Conservation (phyloP, 2,113 vertebrate genomes). For the Erythrolamprus reginae region DNA sequence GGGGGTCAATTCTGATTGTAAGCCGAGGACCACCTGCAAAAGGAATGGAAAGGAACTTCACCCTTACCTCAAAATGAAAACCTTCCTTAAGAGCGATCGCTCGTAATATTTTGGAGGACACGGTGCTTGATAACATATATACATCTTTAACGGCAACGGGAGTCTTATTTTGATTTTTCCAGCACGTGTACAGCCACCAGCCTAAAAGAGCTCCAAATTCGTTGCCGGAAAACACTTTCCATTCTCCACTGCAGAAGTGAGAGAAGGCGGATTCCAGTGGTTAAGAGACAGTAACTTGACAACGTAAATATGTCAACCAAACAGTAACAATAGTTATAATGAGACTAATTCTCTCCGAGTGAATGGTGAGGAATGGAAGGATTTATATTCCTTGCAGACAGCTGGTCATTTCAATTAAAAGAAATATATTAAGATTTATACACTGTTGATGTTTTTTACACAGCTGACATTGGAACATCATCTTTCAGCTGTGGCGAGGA, state of each 20-base stretch:
- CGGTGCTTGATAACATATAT: constrained; percentile 95
- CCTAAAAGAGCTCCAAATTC: constrained; percentile 90
- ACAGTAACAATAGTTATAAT: neutral
- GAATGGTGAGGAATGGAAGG: no score
- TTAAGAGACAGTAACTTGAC: neutral
- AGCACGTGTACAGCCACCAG: constrained; percentile 94
- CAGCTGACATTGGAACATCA: no score
- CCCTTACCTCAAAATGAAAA: constrained; percentile 92
- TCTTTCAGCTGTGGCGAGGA: no score
- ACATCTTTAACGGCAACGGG: constrained; percentile 73
- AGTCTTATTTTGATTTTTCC: constrained; percentile 79
- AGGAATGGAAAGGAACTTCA: neutral
- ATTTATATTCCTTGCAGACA: no score
- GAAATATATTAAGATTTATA: neutral
- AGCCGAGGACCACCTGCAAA: neutral
- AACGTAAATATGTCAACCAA: neutral
- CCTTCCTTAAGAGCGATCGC: constrained; percentile 95
- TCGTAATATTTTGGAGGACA: constrained; percentile 94
- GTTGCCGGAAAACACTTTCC: constrained; percentile 94
- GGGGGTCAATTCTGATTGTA: neutral
- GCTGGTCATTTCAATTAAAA: no score
- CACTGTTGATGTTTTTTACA: fast-evolving
- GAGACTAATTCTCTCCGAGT: neutral
- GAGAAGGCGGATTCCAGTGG: neutral
- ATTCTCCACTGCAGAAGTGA: constrained; percentile 73